Evolutionary conservation across 1,140 invertebrate genomes (phyloP), one percentile per base, ranked within the genome.

Genomic region (Mycetomoellerius zeteki): DNA sequence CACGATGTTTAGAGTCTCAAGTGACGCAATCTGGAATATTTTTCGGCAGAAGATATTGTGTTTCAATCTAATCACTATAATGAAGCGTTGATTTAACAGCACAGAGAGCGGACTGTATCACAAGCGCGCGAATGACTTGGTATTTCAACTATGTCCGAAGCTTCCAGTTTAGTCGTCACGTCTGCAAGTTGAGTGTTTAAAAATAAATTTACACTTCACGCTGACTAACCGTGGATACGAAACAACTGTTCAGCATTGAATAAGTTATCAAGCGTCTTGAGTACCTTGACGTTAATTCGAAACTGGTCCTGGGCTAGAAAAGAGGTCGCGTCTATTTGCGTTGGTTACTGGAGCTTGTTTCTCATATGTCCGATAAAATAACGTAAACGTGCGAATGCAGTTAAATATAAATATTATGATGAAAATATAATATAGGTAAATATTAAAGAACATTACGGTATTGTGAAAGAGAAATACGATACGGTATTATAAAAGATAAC

Each of bases 141-240:
- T 65, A 85, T 85, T 77, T 85, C 82, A 85, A 65, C 21, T 47
- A 85, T 78, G 73, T 37, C 47, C 47, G 24, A 76, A 81, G 27
- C 60, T 69, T 75, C 56, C 78, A 62, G 21, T 64, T 71, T 24
- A 33, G 43, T 50, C 10, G n/a, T 67, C 84, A 69, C 85, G 85
- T 75, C 71, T 56, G 80, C 47, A 30, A 24, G 71, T 73, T 62
- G 52, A 43, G 43, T 72, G 88, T 90, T 90, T 89, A 87, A 89
- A 89, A 87, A 87, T 90, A 90, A 90, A 85, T 89, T 75, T 62
- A 33, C 50, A 73, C 85, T 54, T 87, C 58, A 27, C 88, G 50
- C 85, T 60, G 60, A 67, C 67, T 12, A 50, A 58, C 87, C 85
- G 50, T n/a, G 64, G 76, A 89, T 65, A 86, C 67, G 58, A 85